These are phyloP conservation scores for Ellobium chinense DNA, from an alignment of 2,888 invertebrate genomes.

Conservation along the genomic window DNA sequence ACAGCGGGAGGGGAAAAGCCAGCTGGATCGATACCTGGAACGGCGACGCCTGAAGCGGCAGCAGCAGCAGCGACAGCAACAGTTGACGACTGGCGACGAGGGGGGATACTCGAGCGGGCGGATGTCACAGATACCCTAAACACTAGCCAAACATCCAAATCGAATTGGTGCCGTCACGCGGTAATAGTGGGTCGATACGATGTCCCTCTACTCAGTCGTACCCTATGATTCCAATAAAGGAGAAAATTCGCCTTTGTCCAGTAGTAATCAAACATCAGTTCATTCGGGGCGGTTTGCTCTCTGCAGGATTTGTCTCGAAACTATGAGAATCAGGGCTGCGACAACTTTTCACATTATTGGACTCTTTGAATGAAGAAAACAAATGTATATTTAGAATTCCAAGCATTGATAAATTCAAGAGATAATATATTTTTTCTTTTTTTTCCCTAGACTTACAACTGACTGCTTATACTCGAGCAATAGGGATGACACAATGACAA, in stretches of 20 bases:
- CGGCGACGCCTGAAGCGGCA: slow-evolving; percentile 39
- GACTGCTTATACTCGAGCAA: too few species aligned
- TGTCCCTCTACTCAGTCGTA: background rate
- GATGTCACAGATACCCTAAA: slow-evolving; percentile 41
- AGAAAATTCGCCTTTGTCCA: slow-evolving; percentile 21
- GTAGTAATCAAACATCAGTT: slow-evolving; percentile 13
- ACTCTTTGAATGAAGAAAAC: too few species aligned
- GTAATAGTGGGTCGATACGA: slow-evolving; percentile 26
- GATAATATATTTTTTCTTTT: too few species aligned
- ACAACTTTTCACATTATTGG: too few species aligned
- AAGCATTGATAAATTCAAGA: too few species aligned
- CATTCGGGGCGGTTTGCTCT: too few species aligned
- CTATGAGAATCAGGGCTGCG: too few species aligned
- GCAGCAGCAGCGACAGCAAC: slow-evolving; percentile 40
- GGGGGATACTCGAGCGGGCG: background rate
- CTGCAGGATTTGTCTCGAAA: too few species aligned
- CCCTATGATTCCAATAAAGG: slow-evolving; percentile 29
- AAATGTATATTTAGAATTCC: too few species aligned
- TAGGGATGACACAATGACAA: too few species aligned
- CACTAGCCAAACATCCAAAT: slow-evolving; percentile 45
- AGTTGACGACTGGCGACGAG: slow-evolving; percentile 38
- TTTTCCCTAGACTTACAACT: too few species aligned
- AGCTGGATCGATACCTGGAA: slow-evolving; percentile 33
- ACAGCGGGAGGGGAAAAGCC: slow-evolving; percentile 17
- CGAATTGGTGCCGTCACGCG: slow-evolving; percentile 43